Evolutionary conservation across 2,113 vertebrate species (phyloP), one percentile per base, ranked within the genome.

Genomic region (Heterotis niloticus): DNA sequence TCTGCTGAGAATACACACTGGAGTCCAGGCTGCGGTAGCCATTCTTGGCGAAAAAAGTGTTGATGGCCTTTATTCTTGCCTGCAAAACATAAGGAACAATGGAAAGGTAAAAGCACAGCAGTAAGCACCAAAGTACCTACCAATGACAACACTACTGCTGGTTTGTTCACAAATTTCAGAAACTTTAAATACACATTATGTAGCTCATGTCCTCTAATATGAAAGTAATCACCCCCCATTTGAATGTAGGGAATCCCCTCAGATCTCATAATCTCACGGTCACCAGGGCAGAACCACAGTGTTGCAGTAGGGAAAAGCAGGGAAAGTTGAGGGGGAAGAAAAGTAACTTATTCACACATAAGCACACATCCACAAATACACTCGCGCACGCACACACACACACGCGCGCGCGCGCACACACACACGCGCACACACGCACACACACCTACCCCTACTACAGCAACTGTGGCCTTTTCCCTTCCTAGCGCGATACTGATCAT

Each of bases 11-110:
- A 64, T 96, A 99, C 86, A 96, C 88, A 76, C 91, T 94, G 86
- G 94, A 96, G 89, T 99, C 97, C 91, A 98, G 91, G 68, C 94
- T 94, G 86, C 96, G 93, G 90, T 98, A 99, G 87, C 96, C 96
- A 86, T 99, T 99, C 94, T 99, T 99, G 1, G 97, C 96, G 92
- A 99, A 98, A 89, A 99, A 99, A 0, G 97, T 99, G 92, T 98
- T 99, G 92, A 99, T 99, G 93, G 97, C 97, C 95, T 99, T 99
- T 93, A 99, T 99, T 91, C 98, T 96, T 83, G 98, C 98, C 78
- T 88, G 80, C 5, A 69, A 26, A 52, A 17, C 26, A 56, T 16
- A 17, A 18, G 54, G 68, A 57, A 65, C 76, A 0, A 60, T 20
- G 17, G 0, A 65, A n/a, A n/a, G n/a, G n/a, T n/a, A n/a, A n/a